Percentiles rank a stretch among this genome's conserved stretches.
phyloP scores from a whole-genome alignment of 2,113 vertebrate genomes.

The Cryptoleucopteryx plumbea region DNA sequence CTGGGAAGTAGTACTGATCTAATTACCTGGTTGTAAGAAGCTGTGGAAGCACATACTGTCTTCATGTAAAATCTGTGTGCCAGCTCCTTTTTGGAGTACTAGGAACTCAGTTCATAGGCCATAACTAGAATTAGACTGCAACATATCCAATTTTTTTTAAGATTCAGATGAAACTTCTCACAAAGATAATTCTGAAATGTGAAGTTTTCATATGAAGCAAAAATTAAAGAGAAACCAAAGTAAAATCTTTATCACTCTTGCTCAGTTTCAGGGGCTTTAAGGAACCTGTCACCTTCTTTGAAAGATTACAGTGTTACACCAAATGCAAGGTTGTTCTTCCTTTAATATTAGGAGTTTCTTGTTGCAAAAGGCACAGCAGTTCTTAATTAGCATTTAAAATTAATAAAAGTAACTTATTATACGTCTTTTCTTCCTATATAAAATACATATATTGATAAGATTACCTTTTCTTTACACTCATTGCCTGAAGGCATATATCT shows the following conservation, averaged over 20 bases:
- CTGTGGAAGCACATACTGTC: neutral
- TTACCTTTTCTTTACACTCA: neutral
- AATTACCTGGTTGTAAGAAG: neutral
- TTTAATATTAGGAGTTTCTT: neutral
- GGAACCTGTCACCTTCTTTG: neutral
- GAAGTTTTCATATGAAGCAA: neutral
- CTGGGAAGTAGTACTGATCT: neutral
- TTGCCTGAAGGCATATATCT: neutral
- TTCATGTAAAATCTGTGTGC: neutral
- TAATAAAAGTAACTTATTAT: neutral
- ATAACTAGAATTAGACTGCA: neutral
- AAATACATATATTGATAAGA: neutral
- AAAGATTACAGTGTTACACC: neutral
- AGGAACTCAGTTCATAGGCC: neutral
- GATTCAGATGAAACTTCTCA: neutral
- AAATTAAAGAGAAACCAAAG: neutral
- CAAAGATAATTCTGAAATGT: fast-evolving
- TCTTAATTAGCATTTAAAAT: neutral
- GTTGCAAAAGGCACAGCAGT: neutral
- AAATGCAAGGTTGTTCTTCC: neutral
- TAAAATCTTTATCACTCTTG: neutral
- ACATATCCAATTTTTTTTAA: neutral
- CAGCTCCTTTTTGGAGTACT: neutral
- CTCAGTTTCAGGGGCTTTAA: neutral
- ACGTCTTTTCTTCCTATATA: neutral